These are phyloP conservation scores for Petrolisthes cinctipes DNA, from an alignment of 2,888 invertebrate genomes.

Conservation along the genomic window DNA sequence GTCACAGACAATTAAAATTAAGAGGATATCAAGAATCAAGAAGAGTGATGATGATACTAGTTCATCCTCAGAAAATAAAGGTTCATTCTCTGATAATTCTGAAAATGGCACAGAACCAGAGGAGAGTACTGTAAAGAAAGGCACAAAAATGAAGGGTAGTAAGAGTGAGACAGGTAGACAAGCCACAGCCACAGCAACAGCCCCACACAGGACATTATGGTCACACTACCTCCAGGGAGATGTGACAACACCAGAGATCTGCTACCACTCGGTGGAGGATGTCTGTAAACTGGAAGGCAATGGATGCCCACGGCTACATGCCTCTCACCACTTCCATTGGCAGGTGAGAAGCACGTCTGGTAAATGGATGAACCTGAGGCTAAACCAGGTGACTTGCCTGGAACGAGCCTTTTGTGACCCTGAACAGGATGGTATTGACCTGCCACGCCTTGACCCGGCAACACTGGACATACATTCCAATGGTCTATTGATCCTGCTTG, in stretches of 20 bases:
- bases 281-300: constrained; percentile 37
- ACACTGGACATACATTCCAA: constrained; percentile 2
- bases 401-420: constrained; percentile 52
- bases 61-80: background rate
- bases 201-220: constrained; percentile 33
- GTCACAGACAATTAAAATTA: too few relatives aligned
- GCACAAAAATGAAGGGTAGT: background rate
- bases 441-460: constrained; percentile 39
- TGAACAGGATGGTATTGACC: constrained; percentile 20
- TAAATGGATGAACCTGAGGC: constrained; percentile 40
- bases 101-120: background rate
- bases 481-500: constrained; percentile 31
- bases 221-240: constrained; percentile 34
- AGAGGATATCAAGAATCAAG: background rate
- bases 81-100: background rate
- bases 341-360: constrained; percentile 24
- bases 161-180: background rate
- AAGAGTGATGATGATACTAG: constrained; percentile 3
- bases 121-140: background rate
- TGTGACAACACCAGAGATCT: constrained; percentile 41
- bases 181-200: background rate
- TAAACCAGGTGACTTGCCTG: constrained; percentile 16
- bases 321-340: constrained; percentile 50
- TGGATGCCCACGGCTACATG: constrained; percentile 44
- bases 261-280: constrained; percentile 54